Conservation (phyloP, 2,113 vertebrate species). For the Collichthys lucidus region DNA sequence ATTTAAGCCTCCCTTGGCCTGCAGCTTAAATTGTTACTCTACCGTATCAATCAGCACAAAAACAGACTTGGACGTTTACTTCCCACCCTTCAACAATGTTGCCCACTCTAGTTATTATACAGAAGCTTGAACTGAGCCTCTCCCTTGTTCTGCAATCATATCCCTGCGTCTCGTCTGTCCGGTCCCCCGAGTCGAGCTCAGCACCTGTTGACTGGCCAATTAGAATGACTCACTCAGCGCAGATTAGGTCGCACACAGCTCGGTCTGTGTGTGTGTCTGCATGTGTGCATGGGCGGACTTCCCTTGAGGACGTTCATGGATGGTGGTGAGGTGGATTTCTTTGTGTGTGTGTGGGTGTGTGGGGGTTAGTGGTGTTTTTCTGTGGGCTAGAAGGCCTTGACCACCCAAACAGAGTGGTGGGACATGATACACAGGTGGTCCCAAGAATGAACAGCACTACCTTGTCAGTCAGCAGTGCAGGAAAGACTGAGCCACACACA, state of each 20-base stretch:
- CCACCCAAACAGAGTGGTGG: constrained; percentile 72
- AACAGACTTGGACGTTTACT: constrained; percentile 37
- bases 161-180: constrained; percentile 50
- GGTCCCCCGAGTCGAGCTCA: constrained; percentile 42
- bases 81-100: constrained; percentile 53
- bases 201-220: constrained; percentile 82
- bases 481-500: constrained; percentile 3
- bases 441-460: constrained; percentile 56
- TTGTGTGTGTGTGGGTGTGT: constrained; percentile 9
- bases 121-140: constrained; percentile 64
- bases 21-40: neutral
- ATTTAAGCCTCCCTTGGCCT: neutral
- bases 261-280: constrained; percentile 22
- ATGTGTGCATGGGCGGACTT: constrained; percentile 23
- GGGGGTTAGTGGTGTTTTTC: constrained; percentile 27
- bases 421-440: constrained; percentile 72
- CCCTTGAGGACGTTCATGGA: constrained; percentile 60
- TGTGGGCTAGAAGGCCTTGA: constrained; percentile 45
- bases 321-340: constrained; percentile 45
- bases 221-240: constrained; percentile 76
- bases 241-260: constrained; percentile 66
- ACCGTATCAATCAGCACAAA: constrained; percentile 14
- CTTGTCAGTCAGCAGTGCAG: constrained; percentile 66
- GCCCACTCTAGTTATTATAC: constrained; percentile 64
- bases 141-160: constrained; percentile 62